Base-by-base conservation (phyloP, 1,140 invertebrate species). In the Drosophila azteca region DNA sequence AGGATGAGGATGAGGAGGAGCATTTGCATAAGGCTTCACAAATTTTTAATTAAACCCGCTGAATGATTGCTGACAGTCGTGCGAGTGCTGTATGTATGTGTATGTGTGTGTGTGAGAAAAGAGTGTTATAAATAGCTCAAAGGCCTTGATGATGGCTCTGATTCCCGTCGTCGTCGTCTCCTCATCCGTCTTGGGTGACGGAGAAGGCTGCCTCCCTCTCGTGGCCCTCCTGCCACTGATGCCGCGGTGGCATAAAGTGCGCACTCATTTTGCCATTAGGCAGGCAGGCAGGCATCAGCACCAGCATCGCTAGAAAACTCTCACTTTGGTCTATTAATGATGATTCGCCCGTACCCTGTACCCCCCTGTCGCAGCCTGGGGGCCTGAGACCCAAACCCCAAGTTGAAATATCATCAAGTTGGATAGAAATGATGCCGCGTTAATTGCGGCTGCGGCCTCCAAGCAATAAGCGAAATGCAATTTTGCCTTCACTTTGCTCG, bases 251-350 rank as follows among this genome's bases (percentile, higher is more conserved):
- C 57, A 22, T 46, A 61, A 66, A 72, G 60, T 67, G 58, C 48
- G 65, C 59, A 60, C 79, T 82, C 60, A 67, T 58, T 62, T 63
- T 55, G 77, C 81, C 73, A 80, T 84, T 84, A 84, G 49, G 55
- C 46, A 59, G 66, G 52, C 49, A 48, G 17, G 17, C 17, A 20
- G 1, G 63, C 63, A 46, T n/a, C 50, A 22, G 22, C 44, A 17
- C 54, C 49, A 48, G 39, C 61, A 54, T 46, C 39, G 62, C 64
- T 55, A 53, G 59, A 70, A 65, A 79, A 85, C 82, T 81, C 77
- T 87, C 81, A 85, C 81, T 81, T 78, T 87, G 82, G 64, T 78
- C 81, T 87, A 87, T 81, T 87, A 85, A 85, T 82, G 82, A 84
- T 85, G 83, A 85, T 85, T 84, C 68, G 83, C 81, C 26, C 29